Conservation (phyloP, 1,140 invertebrate genomes). For the Coenobita brevimanus region DNA sequence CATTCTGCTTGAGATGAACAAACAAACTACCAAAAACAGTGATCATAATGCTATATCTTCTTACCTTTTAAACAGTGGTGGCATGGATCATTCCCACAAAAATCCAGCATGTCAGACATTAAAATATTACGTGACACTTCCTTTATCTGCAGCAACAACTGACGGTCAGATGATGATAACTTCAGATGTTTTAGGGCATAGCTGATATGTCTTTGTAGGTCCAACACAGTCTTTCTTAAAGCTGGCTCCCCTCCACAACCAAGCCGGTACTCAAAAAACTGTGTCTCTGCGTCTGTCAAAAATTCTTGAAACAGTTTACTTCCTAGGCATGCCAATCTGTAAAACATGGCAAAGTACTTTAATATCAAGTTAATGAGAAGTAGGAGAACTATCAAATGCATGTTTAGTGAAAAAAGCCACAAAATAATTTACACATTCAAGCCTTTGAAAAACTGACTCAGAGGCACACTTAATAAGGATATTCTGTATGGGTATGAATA, state of each 20-base stretch:
- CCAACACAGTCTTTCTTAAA: not conserved
- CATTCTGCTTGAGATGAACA: no score
- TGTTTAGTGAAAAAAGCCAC: no score
- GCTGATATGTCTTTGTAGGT: not conserved
- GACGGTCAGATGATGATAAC: not conserved
- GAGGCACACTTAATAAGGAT: no score
- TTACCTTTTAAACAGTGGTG: slow-evolving; percentile 2
- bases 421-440: no score
- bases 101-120: not conserved
- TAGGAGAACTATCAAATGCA: no score
- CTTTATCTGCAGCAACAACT: not conserved
- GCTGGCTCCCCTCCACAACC: not conserved
- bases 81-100: not conserved
- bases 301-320: not conserved
- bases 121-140: not conserved
- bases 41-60: no score
- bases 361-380: no score
- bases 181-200: not conserved
- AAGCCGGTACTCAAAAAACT: slow-evolving; percentile 5
- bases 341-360: no score
- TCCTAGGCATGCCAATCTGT: not conserved
- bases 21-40: no score
- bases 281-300: not conserved
- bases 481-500: no score
- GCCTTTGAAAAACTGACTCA: no score